Evolutionary conservation across 1,140 invertebrate species (phyloP), one percentile per base, ranked within the genome.

Genomic region (Papilio polyxenes): DNA sequence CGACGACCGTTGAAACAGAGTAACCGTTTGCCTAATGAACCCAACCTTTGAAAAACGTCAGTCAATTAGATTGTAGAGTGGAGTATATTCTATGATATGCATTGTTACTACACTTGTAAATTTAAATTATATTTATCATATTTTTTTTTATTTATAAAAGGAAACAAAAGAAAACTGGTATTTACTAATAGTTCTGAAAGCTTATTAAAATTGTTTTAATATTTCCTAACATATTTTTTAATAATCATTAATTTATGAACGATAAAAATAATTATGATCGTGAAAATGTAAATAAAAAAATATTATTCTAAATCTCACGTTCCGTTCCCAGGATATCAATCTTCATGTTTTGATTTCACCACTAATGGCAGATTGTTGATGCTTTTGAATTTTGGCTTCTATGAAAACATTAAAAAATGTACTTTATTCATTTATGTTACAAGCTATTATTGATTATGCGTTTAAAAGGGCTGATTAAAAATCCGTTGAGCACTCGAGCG

Each of bases 261-360:
- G 20, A 65, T 65, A 65, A 72, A 37, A 37, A 72, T 69, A 72
- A 75, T 83, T 82, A 74, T 56, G 40, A 53, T 31, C 8, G 69
- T 17, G 56, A 13, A 75, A 48, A 31, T 2, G 3, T 49, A 62
- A 83, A 78, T 80, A 82, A 86, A 69, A 81, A 84, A 83, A 48
- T 48, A 81, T 84, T 31, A 76, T 76, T 87, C 81, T 85, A 80
- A 84, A 85, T 91, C 85, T 85, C 88, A 88, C 85, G 86, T 82
- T 81, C 81, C 51, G 86, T 92, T 92, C 90, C 91, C 91, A 92
- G 89, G 88, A 84, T 88, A 91, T 93, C 87, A 91, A 92, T 92
- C 89, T 91, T 89, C 87, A 88, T 89, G 88, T 91, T 93, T 91
- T 92, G 89, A 92, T 92, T 92, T 89, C 86, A 85, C 85, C 81